Percentiles rank a stretch among this genome's conserved stretches.
phyloP scores from a whole-genome alignment of 2,113 vertebrate genomes.

The Phalacrocorax aristotelis region DNA sequence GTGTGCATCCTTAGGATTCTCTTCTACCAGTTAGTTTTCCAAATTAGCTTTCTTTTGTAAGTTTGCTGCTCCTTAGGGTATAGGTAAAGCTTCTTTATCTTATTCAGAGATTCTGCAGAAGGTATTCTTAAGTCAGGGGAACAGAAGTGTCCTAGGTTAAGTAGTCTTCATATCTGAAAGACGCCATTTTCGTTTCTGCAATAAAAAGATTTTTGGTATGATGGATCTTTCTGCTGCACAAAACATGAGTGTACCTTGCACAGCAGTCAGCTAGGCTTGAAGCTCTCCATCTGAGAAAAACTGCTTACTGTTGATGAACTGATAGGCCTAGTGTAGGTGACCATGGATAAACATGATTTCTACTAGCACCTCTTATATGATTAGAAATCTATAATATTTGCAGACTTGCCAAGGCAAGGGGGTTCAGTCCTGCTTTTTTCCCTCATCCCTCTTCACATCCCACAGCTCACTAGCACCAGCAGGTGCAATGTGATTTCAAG shows the following conservation, averaged over 20 bases:
- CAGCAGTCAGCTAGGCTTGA: background rate
- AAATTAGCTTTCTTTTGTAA: background rate
- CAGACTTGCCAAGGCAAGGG: background rate
- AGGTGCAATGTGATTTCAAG: background rate
- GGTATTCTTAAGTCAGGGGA: background rate
- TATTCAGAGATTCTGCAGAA: background rate
- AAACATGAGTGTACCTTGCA: background rate
- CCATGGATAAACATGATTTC: background rate
- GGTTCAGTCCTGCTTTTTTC: background rate
- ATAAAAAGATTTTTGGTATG: background rate
- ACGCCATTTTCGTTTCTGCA: background rate
- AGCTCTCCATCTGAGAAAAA: background rate
- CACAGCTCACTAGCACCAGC: background rate
- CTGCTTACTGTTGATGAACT: background rate
- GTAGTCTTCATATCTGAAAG: background rate
- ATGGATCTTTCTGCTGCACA: background rate
- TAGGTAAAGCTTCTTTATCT: background rate
- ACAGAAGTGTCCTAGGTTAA: background rate
- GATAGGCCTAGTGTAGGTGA: background rate
- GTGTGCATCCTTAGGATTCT: background rate
- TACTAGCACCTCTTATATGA: background rate
- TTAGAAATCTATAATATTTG: background rate
- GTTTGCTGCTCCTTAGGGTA: background rate
- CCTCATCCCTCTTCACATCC: background rate
- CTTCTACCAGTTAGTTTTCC: background rate